A percentile compares a stretch with the other conserved stretches of the same genome.
Conservation (phyloP, 2,888 invertebrate species). For the Drosophila fungiperda region DNA sequence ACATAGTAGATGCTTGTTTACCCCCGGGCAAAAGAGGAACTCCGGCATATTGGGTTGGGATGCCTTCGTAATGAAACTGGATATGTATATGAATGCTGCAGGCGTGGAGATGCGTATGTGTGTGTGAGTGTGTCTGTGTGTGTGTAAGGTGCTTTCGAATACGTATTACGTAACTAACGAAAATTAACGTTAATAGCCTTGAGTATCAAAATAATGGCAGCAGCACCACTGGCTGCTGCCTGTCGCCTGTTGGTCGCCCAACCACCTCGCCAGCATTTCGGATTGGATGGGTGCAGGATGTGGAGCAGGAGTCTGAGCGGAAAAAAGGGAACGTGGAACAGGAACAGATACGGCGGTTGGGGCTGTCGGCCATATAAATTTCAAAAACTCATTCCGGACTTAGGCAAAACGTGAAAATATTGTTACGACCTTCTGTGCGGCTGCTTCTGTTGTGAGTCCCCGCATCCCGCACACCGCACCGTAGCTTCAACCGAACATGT, state of each 20-base stretch:
- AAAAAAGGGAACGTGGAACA: constrained; percentile 11
- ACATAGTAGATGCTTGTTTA: constrained; percentile 66
- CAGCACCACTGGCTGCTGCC: constrained; percentile 28
- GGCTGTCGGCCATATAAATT: constrained; percentile 64
- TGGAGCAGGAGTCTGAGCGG: constrained; percentile 12
- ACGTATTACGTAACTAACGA: constrained; percentile 81
- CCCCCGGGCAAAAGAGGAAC: constrained; percentile 47
- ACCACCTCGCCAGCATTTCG: constrained; percentile 35
- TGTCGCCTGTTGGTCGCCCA: constrained; percentile 53
- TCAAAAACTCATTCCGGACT: constrained; percentile 78
- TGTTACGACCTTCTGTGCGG: constrained; percentile 74
- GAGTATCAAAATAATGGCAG: constrained; percentile 78
- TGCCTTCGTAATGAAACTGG: constrained; percentile 67
- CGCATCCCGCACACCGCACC: neutral
- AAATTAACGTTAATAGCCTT: constrained; percentile 81
- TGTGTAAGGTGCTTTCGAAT: constrained; percentile 76
- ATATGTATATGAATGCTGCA: constrained; percentile 38
- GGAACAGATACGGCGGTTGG: constrained; percentile 26
- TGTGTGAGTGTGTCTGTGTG: constrained; percentile 25
- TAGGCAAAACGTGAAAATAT: constrained; percentile 82
- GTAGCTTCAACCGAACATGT: neutral
- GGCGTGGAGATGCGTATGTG: constrained; percentile 2
- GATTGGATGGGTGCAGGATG: constrained; percentile 30
- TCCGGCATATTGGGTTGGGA: constrained; percentile 37
- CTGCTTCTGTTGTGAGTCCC: constrained; percentile 9